Evolutionary conservation across 2,888 invertebrate genomes (phyloP).

Genomic region (Epinotia bilunana): DNA sequence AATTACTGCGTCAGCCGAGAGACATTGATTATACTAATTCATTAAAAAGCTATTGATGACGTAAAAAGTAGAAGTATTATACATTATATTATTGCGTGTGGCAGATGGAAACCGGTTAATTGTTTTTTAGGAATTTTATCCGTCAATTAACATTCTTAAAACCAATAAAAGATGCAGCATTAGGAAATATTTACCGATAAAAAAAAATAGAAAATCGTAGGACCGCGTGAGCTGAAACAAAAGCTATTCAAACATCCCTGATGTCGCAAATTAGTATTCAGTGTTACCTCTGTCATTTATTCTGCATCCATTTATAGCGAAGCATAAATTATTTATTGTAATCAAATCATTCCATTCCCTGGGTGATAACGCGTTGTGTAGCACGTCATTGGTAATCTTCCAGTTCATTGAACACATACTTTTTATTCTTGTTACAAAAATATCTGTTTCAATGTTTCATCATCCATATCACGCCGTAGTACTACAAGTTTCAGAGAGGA

Average conservation of each 20-base stretch:
- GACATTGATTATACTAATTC: not conserved
- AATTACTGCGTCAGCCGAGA: not conserved
- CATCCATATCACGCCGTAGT: slow-evolving; percentile 11
- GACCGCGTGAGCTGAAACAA: not conserved
- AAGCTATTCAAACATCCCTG: slow-evolving; percentile 17
- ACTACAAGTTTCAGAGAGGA: slow-evolving; percentile 2
- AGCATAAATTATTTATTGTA: slow-evolving; percentile 38
- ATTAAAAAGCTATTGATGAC: not conserved
- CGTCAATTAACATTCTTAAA: slow-evolving; percentile 20
- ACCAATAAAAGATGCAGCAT: not conserved
- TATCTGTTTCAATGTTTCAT: slow-evolving; percentile 24
- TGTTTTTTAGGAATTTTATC: not conserved
- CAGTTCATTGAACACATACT: slow-evolving; percentile 41
- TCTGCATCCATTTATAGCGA: slow-evolving; percentile 30
- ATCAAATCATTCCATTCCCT: slow-evolving; percentile 34
- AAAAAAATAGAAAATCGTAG: not conserved
- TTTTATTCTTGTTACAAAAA: slow-evolving; percentile 33
- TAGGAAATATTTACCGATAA: not conserved
- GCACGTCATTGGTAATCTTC: slow-evolving; percentile 40
- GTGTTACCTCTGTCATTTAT: slow-evolving; percentile 30
- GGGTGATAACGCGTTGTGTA: slow-evolving; percentile 41
- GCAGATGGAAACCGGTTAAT: not conserved
- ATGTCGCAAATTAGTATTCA: slow-evolving; percentile 32
- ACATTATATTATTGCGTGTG: not conserved
- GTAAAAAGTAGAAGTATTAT: not conserved